phyloP scores from a whole-genome alignment of 2,797 vertebrate species.

The Rhinogobio ventralis region DNA sequence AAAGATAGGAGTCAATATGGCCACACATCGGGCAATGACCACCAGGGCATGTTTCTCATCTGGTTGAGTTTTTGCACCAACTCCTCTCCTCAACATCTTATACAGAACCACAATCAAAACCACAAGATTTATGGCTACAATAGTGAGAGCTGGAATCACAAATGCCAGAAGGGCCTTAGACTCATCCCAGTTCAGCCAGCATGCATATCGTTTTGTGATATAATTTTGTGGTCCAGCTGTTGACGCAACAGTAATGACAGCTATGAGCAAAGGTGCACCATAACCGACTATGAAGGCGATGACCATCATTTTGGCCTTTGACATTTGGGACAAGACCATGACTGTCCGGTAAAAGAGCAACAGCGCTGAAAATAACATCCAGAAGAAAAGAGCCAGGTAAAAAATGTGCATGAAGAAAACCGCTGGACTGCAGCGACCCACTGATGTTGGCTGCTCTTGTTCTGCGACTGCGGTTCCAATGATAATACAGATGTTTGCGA shows the following conservation, averaged over 20 bases:
- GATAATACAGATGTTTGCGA: conserved; percentile 89
- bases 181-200: conserved; percentile 87
- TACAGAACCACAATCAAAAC: conserved; percentile 68
- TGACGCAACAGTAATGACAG: conserved; percentile 82
- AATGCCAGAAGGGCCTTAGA: conserved; percentile 86
- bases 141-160: conserved; percentile 83
- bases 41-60: conserved; percentile 82
- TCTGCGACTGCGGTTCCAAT: conserved; percentile 73
- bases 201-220: conserved; percentile 62
- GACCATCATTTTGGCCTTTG: conserved; percentile 82
- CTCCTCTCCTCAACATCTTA: conserved; percentile 74
- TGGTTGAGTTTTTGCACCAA: conserved; percentile 39
- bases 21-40: conserved; percentile 85
- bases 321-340: conserved; percentile 86
- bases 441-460: conserved; percentile 57
- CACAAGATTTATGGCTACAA: conserved; percentile 83
- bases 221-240: conserved; percentile 81
- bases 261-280: conserved; percentile 84
- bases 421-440: conserved; percentile 76
- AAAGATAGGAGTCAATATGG: conserved; percentile 87
- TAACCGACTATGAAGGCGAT: conserved; percentile 87
- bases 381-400: conserved; percentile 92
- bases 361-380: conserved; percentile 90
- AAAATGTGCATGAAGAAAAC: conserved; percentile 93
- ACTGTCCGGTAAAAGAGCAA: conserved; percentile 87